A percentile compares a stretch with the other conserved stretches of the same genome.
phyloP scores from a whole-genome alignment of 2,888 invertebrate genomes.

The Drosophila paracracens region DNA sequence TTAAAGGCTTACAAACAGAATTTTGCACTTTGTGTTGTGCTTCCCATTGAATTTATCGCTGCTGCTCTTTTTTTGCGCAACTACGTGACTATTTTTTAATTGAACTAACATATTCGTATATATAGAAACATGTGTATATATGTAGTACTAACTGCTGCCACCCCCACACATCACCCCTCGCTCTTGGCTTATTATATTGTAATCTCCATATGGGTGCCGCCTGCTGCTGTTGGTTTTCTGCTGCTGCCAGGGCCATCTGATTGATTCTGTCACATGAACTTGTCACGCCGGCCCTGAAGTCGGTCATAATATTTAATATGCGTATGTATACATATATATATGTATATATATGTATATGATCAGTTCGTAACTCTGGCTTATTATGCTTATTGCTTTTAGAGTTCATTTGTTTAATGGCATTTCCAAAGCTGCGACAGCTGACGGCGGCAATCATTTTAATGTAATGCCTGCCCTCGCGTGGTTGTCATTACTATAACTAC shows the following conservation, averaged over 20 bases:
- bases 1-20: slow-evolving; percentile 19
- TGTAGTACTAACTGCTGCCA: slow-evolving; percentile 6
- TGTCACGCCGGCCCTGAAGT: slow-evolving; percentile 66
- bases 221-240: slow-evolving; percentile 20
- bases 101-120: slow-evolving; percentile 24
- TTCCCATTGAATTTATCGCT: slow-evolving; percentile 31
- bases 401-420: slow-evolving; percentile 75
- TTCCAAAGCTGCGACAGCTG: slow-evolving; percentile 15
- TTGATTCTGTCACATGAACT: slow-evolving; percentile 71
- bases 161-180: background rate
- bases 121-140: slow-evolving; percentile 3
- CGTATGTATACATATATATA: background rate
- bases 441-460: slow-evolving; percentile 55
- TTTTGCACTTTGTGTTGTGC: slow-evolving; percentile 27
- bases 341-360: slow-evolving; percentile 13
- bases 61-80: slow-evolving; percentile 21
- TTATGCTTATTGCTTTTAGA: slow-evolving; percentile 71
- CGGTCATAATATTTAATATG: slow-evolving; percentile 44
- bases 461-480: slow-evolving; percentile 29
- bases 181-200: slow-evolving; percentile 45
- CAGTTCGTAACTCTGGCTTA: slow-evolving; percentile 46
- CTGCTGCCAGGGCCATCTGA: slow-evolving; percentile 57
- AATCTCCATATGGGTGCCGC: slow-evolving; percentile 67
- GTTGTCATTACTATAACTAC: slow-evolving; percentile 8
- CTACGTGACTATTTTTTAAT: slow-evolving; percentile 69